phyloP scores from a whole-genome alignment of 2,113 vertebrate species.

The Cyrtonyx montezumae region DNA sequence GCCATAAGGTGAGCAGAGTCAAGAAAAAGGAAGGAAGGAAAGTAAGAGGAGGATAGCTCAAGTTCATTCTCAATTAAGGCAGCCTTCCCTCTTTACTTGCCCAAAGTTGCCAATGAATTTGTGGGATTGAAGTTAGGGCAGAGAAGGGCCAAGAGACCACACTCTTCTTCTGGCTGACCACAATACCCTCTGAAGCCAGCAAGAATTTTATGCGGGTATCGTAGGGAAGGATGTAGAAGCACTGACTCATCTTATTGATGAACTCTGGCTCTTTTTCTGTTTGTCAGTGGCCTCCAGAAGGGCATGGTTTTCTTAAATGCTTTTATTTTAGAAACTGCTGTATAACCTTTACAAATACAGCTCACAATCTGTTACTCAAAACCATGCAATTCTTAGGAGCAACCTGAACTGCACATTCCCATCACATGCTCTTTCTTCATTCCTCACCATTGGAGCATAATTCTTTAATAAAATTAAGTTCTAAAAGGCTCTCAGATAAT shows the following conservation, averaged over 20 bases:
- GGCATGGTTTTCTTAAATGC: slow-evolving; percentile 25
- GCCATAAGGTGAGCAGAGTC: background rate
- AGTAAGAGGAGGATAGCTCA: background rate
- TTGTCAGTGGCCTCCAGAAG: slow-evolving; percentile 14
- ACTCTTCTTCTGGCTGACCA: background rate
- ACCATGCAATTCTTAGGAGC: background rate
- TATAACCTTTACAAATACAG: slow-evolving; percentile 36
- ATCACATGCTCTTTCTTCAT: background rate
- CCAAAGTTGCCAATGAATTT: background rate
- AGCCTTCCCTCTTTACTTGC: background rate
- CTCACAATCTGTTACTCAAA: background rate
- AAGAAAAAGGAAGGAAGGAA: accelerated
- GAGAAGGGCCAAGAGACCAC: background rate
- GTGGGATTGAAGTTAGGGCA: background rate
- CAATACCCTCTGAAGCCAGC: background rate
- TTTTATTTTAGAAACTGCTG: slow-evolving; percentile 14
- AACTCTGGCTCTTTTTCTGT: background rate
- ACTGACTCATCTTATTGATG: slow-evolving; percentile 2
- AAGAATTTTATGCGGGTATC: background rate
- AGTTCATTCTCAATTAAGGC: background rate
- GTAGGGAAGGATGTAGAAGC: background rate
- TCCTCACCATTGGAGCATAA: background rate
- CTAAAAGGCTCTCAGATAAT: background rate
- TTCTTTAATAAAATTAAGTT: background rate
- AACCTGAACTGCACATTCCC: background rate